Evolutionary conservation across 1,140 invertebrate species (phyloP), one percentile per base, ranked within the genome.

Genomic region (Cherax quadricarinatus): DNA sequence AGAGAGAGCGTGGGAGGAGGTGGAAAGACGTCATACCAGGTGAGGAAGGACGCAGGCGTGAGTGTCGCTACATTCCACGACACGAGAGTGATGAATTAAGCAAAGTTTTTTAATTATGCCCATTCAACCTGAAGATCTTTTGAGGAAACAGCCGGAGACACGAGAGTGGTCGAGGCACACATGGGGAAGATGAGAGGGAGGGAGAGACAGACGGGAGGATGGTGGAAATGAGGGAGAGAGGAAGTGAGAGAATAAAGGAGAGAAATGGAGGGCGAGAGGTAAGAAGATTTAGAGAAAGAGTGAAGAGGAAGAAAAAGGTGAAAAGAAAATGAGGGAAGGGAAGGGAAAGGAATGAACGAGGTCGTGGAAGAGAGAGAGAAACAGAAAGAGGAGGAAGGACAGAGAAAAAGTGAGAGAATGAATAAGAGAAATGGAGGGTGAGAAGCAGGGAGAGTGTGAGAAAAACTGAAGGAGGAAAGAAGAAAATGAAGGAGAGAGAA

Each of bases 401-500:
- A 80, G 78, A 51, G 49, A 41, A 24, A 14, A 41, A 41, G 3
- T 30, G 78, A 80, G 78, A 51, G 78, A 80, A n/a, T 16, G 14
- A 83, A 49, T 14, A n/a, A 83, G 78, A 51, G 78, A 80, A 14
- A 57, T 7, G 12, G 53, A 57, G 53, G 12, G 53, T 16, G 62
- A 66, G 62, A 66, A 16, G 18, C 18, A 49, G 79, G 12, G 79
- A 80, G 30, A 80, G 79, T 48, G 41, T 16, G 0, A 80, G 78
- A 79, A 16, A 66, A 9, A 66, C 10, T 16, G 62, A 66, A 16
- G 18, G 62, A 66, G 62, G 18, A 16, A 66, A 16, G 18, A 16
- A 66, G 78, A 70, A 66, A 41, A 66, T 49, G 66, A 70, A 30
- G 21, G 41, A 73, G 84, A 49, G 84, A 73, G 14, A 86, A 10